Percentiles rank a stretch among this genome's conserved stretches.
Conservation (phyloP, 2,888 invertebrate genomes). For the Phortica okadai region DNA sequence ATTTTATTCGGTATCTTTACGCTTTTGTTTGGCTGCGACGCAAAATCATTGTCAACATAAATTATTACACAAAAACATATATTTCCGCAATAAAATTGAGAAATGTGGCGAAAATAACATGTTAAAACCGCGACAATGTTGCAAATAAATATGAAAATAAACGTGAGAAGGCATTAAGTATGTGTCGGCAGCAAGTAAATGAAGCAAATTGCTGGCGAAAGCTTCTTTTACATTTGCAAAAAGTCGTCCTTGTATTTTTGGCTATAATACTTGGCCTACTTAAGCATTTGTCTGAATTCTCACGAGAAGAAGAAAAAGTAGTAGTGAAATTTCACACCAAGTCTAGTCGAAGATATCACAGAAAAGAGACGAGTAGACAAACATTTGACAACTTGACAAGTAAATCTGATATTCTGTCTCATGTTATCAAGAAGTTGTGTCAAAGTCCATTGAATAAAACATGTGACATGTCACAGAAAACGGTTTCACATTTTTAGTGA, state of each 20-base stretch:
- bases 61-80: constrained; percentile 60
- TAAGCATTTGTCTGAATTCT: too few relatives aligned
- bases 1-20: neutral
- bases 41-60: constrained; percentile 50
- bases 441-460: neutral
- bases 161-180: neutral
- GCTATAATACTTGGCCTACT: too few relatives aligned
- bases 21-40: neutral
- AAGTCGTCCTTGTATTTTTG: too few relatives aligned
- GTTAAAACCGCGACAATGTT: constrained; percentile 44
- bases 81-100: constrained; percentile 70
- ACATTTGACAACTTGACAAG: too few relatives aligned
- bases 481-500: neutral
- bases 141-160: neutral
- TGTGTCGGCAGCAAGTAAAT: too few relatives aligned
- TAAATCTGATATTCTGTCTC: too few relatives aligned
- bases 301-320: too few relatives aligned
- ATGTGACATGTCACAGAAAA: neutral
- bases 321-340: too few relatives aligned
- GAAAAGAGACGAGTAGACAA: too few relatives aligned
- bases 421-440: neutral
- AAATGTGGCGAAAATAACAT: constrained; percentile 68
- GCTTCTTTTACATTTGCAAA: too few relatives aligned
- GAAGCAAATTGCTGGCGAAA: too few relatives aligned
- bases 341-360: too few relatives aligned